Evolutionary conservation across 1,140 invertebrate species (phyloP).

Genomic region (Drosophila tani): DNA sequence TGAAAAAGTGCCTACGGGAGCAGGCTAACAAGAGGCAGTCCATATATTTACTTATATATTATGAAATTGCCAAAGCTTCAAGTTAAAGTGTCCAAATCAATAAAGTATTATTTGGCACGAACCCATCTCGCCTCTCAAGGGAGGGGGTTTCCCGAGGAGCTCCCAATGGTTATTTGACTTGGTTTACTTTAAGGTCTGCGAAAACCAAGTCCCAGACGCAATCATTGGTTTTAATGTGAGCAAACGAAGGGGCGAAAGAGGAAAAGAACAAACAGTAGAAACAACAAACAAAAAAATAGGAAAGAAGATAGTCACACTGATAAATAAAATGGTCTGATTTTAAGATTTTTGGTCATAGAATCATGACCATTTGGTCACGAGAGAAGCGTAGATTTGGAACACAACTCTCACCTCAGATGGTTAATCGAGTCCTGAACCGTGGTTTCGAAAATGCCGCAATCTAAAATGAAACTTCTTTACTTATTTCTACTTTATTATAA

Average conservation of each 20-base stretch:
- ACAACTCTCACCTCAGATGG: no score
- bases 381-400: no score
- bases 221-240: constrained; percentile 58
- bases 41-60: constrained; percentile 11
- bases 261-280: constrained; percentile 32
- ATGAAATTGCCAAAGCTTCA: constrained; percentile 14
- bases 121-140: neutral
- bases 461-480: no score
- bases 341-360: no score
- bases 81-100: constrained; percentile 54
- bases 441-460: no score
- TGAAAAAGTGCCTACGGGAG: constrained; percentile 19
- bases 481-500: no score
- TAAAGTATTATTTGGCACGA: constrained; percentile 46
- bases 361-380: no score
- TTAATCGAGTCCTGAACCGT: no score
- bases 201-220: constrained; percentile 59
- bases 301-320: neutral
- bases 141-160: constrained; percentile 17
- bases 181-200: constrained; percentile 49
- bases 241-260: constrained; percentile 40
- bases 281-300: neutral
- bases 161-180: constrained; percentile 46
- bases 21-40: constrained; percentile 4
- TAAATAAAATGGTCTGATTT: no score